phyloP scores from a whole-genome alignment of 2,113 vertebrate species.

The Dinomys branickii region DNA sequence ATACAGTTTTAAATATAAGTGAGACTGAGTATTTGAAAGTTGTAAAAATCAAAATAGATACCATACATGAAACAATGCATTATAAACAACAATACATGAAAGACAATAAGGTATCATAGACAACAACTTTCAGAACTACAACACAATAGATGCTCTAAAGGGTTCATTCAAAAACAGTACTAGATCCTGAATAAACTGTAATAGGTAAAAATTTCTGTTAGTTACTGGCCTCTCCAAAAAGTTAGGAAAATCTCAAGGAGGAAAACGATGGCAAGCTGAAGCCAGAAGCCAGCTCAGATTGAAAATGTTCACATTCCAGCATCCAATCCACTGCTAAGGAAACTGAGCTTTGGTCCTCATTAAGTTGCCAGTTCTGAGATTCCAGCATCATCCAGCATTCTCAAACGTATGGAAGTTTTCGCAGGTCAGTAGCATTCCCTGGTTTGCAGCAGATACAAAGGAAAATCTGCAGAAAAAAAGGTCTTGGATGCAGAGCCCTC shows the following conservation, averaged over 20 bases:
- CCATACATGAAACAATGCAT: neutral
- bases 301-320: constrained; percentile 15
- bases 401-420: neutral
- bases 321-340: neutral
- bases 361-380: neutral
- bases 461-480: neutral
- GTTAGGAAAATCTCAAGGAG: neutral
- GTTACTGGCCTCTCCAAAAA: neutral
- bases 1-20: neutral
- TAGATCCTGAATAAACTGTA: neutral
- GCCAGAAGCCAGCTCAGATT: neutral
- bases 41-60: neutral
- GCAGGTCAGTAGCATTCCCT: neutral
- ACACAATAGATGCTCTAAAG: neutral
- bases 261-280: neutral
- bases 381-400: neutral
- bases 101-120: neutral
- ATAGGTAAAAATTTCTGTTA: neutral
- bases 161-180: neutral
- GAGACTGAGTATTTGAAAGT: constrained; percentile 7
- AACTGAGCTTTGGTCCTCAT: neutral
- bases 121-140: neutral
- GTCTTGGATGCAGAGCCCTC: neutral
- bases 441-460: neutral
- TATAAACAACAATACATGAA: neutral